Conservation (phyloP, 2,113 vertebrate genomes). For the Muscicapa adusta region DNA sequence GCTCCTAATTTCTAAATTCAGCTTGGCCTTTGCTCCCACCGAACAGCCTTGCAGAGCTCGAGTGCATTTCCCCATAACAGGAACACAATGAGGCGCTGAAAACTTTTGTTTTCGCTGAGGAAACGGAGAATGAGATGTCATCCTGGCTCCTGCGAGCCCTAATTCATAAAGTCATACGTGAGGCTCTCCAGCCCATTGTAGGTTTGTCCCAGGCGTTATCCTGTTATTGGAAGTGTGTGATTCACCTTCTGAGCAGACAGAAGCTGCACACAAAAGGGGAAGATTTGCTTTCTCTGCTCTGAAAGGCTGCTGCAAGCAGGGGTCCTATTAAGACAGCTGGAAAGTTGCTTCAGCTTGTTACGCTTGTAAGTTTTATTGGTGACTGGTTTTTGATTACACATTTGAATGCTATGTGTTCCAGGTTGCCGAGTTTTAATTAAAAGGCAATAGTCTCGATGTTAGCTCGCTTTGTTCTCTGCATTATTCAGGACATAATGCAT, state of each 20-base stretch:
- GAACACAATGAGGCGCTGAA: neutral
- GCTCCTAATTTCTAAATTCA: neutral
- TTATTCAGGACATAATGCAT: conserved; percentile 39
- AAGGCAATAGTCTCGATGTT: conserved; percentile 64
- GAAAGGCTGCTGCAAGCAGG: conserved; percentile 80
- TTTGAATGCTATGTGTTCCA: conserved; percentile 76
- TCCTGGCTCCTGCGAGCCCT: neutral
- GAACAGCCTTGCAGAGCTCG: neutral
- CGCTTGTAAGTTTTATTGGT: conserved; percentile 86
- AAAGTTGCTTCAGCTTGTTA: conserved; percentile 80
- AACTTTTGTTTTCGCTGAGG: conserved; percentile 25
- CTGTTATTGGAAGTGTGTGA: conserved; percentile 72
- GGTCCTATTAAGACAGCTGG: conserved; percentile 88
- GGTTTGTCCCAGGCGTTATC: conserved; percentile 55
- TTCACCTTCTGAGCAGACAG: conserved; percentile 87
- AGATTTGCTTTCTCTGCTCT: conserved; percentile 75
- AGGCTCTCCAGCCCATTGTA: conserved; percentile 30
- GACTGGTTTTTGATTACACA: conserved; percentile 85
- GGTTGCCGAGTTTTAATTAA: conserved; percentile 77
- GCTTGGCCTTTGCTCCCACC: neutral
- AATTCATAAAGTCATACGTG: conserved; percentile 60
- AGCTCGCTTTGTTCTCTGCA: conserved; percentile 41
- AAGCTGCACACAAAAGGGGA: conserved; percentile 82
- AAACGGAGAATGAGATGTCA: conserved; percentile 46
- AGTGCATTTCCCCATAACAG: neutral